Evolutionary conservation across 2,888 invertebrate genomes (phyloP).

Genomic region (Clostera curtula): DNA sequence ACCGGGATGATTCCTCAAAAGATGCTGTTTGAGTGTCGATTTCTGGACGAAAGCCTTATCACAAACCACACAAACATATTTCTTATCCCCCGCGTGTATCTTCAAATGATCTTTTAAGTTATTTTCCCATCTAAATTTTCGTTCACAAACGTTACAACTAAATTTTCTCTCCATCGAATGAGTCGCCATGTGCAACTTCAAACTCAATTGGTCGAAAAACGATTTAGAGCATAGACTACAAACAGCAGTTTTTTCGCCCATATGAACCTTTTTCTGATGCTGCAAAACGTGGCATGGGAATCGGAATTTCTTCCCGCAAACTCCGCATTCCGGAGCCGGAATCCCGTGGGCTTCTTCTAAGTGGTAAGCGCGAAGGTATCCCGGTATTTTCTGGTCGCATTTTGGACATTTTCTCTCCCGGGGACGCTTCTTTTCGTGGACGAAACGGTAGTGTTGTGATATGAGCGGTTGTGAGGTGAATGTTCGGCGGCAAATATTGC

Average conservation of each 20-base stretch:
- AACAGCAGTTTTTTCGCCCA: constrained; percentile 42
- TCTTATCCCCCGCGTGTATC: constrained; percentile 43
- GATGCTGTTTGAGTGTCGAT: constrained; percentile 48
- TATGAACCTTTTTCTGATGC: constrained; percentile 43
- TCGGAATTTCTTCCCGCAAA: constrained; percentile 43
- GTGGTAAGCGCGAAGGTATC: constrained; percentile 33
- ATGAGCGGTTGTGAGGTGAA: constrained; percentile 38
- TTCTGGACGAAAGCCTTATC: constrained; percentile 53
- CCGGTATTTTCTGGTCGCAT: constrained; percentile 35
- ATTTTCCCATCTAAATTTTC: constrained; percentile 27
- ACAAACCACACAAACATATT: constrained; percentile 49
- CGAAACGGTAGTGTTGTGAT: constrained; percentile 43
- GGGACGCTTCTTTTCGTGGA: constrained; percentile 39
- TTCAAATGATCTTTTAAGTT: constrained; percentile 31
- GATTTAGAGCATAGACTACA: constrained; percentile 65
- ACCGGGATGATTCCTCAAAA: constrained; percentile 37
- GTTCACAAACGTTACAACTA: constrained; percentile 24
- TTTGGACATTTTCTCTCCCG: constrained; percentile 35
- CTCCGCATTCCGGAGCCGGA: constrained; percentile 40
- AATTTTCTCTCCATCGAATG: constrained; percentile 24
- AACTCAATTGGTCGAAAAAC: constrained; percentile 39
- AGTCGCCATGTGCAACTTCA: constrained; percentile 27
- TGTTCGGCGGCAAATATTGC: constrained; percentile 31
- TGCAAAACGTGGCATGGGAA: constrained; percentile 34
- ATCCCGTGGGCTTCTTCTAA: constrained; percentile 42